A percentile compares a stretch with the other conserved stretches of the same genome.
These are phyloP conservation scores for sheep (Ovis aries) DNA, from an alignment of 2,113 vertebrate genomes.

Conservation along the genomic window DNA sequence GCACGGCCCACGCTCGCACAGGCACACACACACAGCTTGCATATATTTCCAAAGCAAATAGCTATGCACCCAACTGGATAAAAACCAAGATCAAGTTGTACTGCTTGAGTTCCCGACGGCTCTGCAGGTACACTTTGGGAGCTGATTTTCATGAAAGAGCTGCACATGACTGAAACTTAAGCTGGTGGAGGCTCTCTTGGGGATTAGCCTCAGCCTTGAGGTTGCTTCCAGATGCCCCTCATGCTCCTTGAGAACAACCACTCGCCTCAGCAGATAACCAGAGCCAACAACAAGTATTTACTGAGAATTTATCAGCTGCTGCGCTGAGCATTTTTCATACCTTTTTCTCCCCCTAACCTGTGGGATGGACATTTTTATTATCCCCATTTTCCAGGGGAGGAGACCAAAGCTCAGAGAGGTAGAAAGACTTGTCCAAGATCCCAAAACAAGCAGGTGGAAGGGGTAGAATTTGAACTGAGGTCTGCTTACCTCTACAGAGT, in stretches of 20 bases:
- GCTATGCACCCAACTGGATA: not conserved
- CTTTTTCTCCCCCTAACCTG: not conserved
- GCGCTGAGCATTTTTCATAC: no score
- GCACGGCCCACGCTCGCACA: not conserved
- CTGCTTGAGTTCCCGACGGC: not conserved
- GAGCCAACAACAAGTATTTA: not conserved
- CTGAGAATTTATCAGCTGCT: not conserved
- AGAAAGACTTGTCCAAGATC: not conserved
- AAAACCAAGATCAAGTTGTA: not conserved
- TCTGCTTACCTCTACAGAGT: not conserved
- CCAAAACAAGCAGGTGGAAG: not conserved
- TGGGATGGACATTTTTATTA: not conserved
- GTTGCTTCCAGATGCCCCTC: not conserved
- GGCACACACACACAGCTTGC: not conserved
- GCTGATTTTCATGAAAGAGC: not conserved
- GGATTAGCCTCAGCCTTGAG: not conserved
- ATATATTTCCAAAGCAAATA: conserved; percentile 31
- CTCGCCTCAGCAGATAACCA: not conserved
- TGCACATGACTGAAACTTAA: not conserved
- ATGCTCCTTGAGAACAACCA: not conserved
- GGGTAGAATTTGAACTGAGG: not conserved
- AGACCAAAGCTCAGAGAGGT: not conserved
- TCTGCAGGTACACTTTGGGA: not conserved
- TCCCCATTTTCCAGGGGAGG: not conserved
- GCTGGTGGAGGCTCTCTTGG: not conserved